Conservation (phyloP, 1,140 invertebrate genomes). For the Copidosoma floridanum region DNA sequence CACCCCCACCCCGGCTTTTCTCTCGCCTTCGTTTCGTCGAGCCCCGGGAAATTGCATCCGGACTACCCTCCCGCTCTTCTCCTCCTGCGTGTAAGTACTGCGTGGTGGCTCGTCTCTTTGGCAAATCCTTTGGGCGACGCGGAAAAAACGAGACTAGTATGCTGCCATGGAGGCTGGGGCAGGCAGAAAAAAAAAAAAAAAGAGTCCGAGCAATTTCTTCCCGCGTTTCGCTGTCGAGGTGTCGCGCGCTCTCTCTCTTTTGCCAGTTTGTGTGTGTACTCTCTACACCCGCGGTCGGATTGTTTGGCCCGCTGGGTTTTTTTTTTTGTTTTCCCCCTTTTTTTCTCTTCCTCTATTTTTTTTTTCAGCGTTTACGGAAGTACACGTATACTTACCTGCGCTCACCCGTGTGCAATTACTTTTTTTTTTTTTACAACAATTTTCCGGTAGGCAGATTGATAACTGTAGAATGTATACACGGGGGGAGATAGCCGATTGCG, state of each 20-base stretch:
- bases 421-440: too few species aligned
- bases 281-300: neutral
- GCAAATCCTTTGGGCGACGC: neutral
- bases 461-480: too few species aligned
- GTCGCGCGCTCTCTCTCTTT: neutral
- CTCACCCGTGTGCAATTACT: too few species aligned
- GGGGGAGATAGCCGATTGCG: too few species aligned
- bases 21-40: neutral
- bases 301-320: neutral
- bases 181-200: neutral
- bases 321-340: neutral
- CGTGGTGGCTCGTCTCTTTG: too few species aligned
- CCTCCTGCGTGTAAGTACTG: too few species aligned
- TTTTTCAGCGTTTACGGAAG: too few species aligned
- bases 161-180: too few species aligned
- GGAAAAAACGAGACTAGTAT: too few species aligned
- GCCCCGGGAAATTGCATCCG: conserved; percentile 5
- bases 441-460: too few species aligned
- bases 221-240: neutral
- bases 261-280: neutral
- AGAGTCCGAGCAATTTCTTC: neutral
- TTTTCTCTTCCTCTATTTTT: neutral
- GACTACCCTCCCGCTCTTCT: neutral
- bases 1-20: too few species aligned
- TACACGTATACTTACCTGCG: too few species aligned